phyloP scores from a whole-genome alignment of 2,113 vertebrate species.

The Himantopus leucocephalus region DNA sequence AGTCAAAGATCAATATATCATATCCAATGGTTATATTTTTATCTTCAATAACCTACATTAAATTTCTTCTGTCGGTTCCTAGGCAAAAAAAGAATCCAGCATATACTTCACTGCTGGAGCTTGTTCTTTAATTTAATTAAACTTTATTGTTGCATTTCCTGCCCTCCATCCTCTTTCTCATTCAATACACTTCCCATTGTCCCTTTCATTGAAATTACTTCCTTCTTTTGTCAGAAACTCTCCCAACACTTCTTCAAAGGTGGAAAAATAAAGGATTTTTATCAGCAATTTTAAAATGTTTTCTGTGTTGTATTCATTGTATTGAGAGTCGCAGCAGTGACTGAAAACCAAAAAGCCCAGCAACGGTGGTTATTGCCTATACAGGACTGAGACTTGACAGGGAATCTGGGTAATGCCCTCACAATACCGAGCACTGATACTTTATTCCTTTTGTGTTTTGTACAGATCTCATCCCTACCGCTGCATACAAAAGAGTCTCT shows the following conservation, averaged over 20 bases:
- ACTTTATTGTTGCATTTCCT: slow-evolving; percentile 39
- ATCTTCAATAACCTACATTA: slow-evolving; percentile 31
- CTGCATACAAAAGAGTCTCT: slow-evolving; percentile 30
- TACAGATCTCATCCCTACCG: slow-evolving; percentile 37
- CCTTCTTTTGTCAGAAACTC: slow-evolving; percentile 52
- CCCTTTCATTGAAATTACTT: slow-evolving; percentile 57
- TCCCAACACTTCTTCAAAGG: slow-evolving; percentile 51
- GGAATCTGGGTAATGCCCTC: slow-evolving; percentile 42
- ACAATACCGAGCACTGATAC: slow-evolving; percentile 15
- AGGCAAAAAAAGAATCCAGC: background rate
- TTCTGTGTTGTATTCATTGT: slow-evolving; percentile 49
- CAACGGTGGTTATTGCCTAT: slow-evolving; percentile 40
- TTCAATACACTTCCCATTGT: slow-evolving; percentile 49
- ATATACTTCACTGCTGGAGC: slow-evolving; percentile 34
- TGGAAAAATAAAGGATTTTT: slow-evolving; percentile 47
- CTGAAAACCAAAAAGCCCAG: slow-evolving; percentile 31
- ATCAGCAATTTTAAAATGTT: slow-evolving; percentile 60
- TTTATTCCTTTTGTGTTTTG: slow-evolving; percentile 59
- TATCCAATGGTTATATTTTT: slow-evolving; percentile 24
- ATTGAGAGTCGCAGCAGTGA: slow-evolving; percentile 59
- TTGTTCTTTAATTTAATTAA: slow-evolving; percentile 67
- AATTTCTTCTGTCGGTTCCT: background rate
- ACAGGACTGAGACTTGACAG: slow-evolving; percentile 16
- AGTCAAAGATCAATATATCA: slow-evolving; percentile 22
- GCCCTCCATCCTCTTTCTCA: slow-evolving; percentile 14